These are phyloP conservation scores for Theocolax elegans DNA, from an alignment of 1,140 invertebrate species.

Conservation along the genomic window DNA sequence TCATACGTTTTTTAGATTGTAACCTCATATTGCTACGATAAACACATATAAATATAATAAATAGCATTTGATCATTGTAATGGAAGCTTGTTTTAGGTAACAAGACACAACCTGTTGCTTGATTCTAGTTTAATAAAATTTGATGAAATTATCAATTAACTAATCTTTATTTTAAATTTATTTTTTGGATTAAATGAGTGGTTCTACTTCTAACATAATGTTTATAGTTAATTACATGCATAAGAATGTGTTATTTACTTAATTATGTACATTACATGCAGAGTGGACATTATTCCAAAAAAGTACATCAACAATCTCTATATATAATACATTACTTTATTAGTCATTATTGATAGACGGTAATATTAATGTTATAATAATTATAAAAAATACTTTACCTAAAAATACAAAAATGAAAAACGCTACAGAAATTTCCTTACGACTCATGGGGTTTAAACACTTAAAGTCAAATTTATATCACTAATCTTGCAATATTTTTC, in stretches of 20 bases:
- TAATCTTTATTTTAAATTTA: too few relatives aligned
- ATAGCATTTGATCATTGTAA: too few relatives aligned
- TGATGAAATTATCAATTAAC: too few relatives aligned
- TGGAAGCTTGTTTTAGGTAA: too few relatives aligned
- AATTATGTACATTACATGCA: slow-evolving; percentile 31
- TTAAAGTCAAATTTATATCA: slow-evolving; percentile 20
- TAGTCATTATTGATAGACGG: slow-evolving; percentile 32
- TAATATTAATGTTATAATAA: slow-evolving; percentile 39
- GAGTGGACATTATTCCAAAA: slow-evolving; percentile 22
- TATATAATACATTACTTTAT: slow-evolving; percentile 47
- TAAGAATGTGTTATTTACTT: slow-evolving; percentile 3
- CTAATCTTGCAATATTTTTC: slow-evolving; percentile 1
- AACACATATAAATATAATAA: too few relatives aligned
- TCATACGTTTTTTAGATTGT: too few relatives aligned
- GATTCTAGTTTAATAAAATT: too few relatives aligned
- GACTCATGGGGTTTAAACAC: slow-evolving; percentile 12
- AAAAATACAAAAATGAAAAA: slow-evolving; percentile 45
- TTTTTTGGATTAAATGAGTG: too few relatives aligned
- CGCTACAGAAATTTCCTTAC: slow-evolving; percentile 26
- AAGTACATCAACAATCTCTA: slow-evolving; percentile 54
- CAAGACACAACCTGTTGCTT: too few relatives aligned
- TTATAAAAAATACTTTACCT: slow-evolving; percentile 42
- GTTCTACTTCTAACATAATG: too few relatives aligned
- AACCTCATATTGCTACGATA: too few relatives aligned
- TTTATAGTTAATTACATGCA: too few relatives aligned